Evolutionary conservation across 2,888 invertebrate genomes (phyloP).

Genomic region (Lingula anatina): DNA sequence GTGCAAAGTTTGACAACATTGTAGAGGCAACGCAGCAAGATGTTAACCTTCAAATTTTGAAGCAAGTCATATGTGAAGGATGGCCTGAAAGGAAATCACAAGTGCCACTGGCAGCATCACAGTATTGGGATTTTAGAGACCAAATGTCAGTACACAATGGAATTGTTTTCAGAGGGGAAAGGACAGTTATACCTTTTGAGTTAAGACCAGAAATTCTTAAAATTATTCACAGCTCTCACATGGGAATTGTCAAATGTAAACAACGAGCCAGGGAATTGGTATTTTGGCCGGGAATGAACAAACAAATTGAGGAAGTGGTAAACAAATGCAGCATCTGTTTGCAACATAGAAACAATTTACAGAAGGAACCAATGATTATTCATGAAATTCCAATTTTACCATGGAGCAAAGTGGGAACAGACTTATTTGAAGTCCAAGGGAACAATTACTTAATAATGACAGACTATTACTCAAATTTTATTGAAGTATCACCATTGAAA

Average conservation of each 20-base stretch:
- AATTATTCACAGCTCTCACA: conserved; percentile 7
- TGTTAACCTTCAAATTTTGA: neutral
- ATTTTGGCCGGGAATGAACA: conserved; percentile 14
- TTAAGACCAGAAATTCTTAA: conserved; percentile 4
- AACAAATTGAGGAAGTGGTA: conserved; percentile 9
- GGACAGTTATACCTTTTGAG: conserved; percentile 7
- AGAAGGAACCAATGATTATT: conserved; percentile 8
- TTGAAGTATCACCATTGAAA: conserved; percentile 4
- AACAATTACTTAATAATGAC: conserved; percentile 7
- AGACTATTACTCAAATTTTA: conserved; percentile 9
- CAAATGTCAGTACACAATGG: conserved; percentile 1
- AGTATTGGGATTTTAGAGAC: conserved; percentile 2
- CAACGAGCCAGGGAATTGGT: conserved; percentile 9
- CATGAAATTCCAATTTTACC: conserved; percentile 6
- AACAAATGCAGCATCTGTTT: conserved; percentile 3
- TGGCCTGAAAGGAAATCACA: conserved; percentile 4
- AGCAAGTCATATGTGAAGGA: neutral
- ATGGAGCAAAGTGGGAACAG: conserved; percentile 7
- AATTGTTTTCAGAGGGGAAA: conserved; percentile 6
- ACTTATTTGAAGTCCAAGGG: conserved; percentile 6
- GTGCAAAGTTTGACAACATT: too few relatives aligned
- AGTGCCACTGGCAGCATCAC: neutral
- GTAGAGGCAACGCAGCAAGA: neutral
- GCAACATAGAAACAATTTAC: neutral
- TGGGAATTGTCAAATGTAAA: conserved; percentile 8